phyloP scores from a whole-genome alignment of 1,140 invertebrate genomes.

The Monomorium pharaonis region DNA sequence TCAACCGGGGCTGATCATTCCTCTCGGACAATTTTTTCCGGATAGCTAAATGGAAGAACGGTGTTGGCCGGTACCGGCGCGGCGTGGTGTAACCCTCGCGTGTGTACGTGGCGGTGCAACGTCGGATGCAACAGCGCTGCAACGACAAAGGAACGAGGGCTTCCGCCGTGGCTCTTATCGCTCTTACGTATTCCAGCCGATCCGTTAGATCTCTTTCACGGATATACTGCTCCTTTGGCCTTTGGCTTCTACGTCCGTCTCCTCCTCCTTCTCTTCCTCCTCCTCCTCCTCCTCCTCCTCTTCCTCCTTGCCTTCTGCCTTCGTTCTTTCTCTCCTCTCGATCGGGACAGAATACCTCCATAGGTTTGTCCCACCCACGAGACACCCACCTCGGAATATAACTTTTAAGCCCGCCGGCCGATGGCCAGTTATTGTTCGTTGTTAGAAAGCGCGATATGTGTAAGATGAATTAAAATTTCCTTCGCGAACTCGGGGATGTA shows the following conservation, averaged over 20 bases:
- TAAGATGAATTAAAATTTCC: constrained; percentile 14
- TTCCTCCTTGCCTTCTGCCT: neutral
- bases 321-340: constrained; percentile 44
- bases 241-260: constrained; percentile 58
- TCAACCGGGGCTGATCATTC: constrained; percentile 46
- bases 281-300: neutral
- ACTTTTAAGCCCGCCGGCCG: constrained; percentile 67
- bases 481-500: neutral
- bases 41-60: constrained; percentile 83
- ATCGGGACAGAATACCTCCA: constrained; percentile 59
- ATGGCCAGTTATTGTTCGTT: constrained; percentile 65
- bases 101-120: constrained; percentile 60
- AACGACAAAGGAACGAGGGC: constrained; percentile 69
- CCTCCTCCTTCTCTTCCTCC: neutral
- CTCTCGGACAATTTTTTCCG: constrained; percentile 70
- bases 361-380: constrained; percentile 71
- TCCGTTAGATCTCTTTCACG: constrained; percentile 72
- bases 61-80: constrained; percentile 70
- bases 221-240: constrained; percentile 70
- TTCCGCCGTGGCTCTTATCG: constrained; percentile 69
- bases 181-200: constrained; percentile 64
- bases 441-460: constrained; percentile 35
- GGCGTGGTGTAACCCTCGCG: constrained; percentile 59
- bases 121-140: constrained; percentile 47
- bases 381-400: constrained; percentile 69